Conservation (phyloP, 2,113 vertebrate genomes). For the Mesoclemmys tuberculata region DNA sequence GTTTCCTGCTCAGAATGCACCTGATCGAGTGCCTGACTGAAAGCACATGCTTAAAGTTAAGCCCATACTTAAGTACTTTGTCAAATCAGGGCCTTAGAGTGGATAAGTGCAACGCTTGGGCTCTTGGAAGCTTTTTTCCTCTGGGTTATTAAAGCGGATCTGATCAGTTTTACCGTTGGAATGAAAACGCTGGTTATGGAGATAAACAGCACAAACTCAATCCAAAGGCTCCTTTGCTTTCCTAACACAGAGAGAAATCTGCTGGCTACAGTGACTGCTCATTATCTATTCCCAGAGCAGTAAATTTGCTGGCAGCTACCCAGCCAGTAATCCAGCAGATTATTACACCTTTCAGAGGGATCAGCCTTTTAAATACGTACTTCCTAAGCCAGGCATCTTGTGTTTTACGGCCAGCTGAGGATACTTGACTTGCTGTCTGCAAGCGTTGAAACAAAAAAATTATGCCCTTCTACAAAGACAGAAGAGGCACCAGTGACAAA, state of each 20-base stretch:
- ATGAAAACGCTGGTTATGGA: background rate
- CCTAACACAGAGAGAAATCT: conserved; percentile 22
- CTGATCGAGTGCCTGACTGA: fast-evolving
- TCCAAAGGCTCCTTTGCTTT: conserved; percentile 51
- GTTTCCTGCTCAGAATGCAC: background rate
- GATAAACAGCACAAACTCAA: background rate
- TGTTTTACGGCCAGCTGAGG: background rate
- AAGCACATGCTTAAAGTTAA: background rate
- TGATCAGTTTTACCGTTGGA: fast-evolving
- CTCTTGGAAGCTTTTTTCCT: fast-evolving
- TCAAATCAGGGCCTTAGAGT: background rate
- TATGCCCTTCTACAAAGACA: background rate
- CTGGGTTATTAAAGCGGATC: background rate
- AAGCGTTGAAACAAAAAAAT: background rate
- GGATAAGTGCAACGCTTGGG: background rate
- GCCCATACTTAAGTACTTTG: background rate
- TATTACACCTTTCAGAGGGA: conserved; percentile 55
- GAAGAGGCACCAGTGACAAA: background rate
- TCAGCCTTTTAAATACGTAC: background rate
- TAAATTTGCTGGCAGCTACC: conserved; percentile 54
- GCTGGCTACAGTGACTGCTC: conserved; percentile 22
- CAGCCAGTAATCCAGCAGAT: conserved; percentile 37
- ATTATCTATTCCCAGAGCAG: conserved; percentile 61
- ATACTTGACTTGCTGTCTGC: background rate
- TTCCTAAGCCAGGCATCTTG: background rate